Conservation (phyloP, 2,888 invertebrate species). For the Cephonodes hylas region DNA sequence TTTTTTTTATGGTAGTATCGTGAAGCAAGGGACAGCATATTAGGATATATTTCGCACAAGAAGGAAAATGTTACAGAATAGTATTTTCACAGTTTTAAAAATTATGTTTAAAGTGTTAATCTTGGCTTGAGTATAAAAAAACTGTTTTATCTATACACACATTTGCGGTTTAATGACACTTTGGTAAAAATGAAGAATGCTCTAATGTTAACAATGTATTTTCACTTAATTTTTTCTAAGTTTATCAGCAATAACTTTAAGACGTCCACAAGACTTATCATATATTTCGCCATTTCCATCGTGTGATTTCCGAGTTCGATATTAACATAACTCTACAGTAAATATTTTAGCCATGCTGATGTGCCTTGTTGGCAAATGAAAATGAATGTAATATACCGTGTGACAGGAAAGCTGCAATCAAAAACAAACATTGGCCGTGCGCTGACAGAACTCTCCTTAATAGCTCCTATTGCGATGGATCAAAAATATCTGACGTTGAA, state of each 20-base stretch:
- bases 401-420: constrained; percentile 4
- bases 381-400: constrained; percentile 4
- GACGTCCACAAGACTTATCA: not conserved
- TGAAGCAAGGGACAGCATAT: no score
- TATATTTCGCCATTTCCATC: not conserved
- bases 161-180: no score
- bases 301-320: not conserved
- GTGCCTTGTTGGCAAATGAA: not conserved
- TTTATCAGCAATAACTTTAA: not conserved
- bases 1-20: no score
- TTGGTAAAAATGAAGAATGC: no score
- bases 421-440: not conserved
- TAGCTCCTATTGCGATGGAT: not conserved
- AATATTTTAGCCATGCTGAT: not conserved
- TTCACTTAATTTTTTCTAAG: not conserved
- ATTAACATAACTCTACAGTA: not conserved
- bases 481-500: not conserved
- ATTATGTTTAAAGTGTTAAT: no score
- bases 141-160: no score
- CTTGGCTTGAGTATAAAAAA: no score
- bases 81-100: no score
- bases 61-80: no score
- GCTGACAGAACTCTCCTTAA: not conserved
- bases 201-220: no score
- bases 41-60: no score